These are phyloP conservation scores for Sphaerodactylus townsendi DNA, from an alignment of 2,113 vertebrate genomes.

Conservation along the genomic window DNA sequence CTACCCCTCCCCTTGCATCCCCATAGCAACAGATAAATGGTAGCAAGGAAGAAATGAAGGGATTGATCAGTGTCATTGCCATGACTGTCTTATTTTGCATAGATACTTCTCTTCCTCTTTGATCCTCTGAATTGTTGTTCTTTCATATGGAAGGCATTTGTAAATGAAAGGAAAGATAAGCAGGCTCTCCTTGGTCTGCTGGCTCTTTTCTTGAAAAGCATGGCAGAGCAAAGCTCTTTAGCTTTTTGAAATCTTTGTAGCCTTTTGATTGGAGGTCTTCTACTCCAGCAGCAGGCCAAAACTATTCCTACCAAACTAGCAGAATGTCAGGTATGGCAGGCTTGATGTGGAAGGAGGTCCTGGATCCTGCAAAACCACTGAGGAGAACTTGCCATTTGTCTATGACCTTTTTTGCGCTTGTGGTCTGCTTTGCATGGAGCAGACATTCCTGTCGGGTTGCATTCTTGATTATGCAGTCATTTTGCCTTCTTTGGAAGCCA, in stretches of 20 bases:
- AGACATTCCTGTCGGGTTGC: no score
- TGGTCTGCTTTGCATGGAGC: no score
- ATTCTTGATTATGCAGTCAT: no score
- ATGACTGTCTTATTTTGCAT: not conserved
- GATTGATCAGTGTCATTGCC: constrained; percentile 10
- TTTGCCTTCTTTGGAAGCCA: no score
- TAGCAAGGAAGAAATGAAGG: constrained; percentile 40
- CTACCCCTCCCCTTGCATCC: constrained; percentile 41
- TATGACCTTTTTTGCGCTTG: no score
- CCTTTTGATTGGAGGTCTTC: not conserved
- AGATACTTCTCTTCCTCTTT: constrained; percentile 18
- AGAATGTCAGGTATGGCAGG: no score
- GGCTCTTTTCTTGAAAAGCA: not conserved
- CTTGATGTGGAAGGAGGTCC: no score
- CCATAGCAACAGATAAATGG: constrained; percentile 64
- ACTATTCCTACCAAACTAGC: not conserved
- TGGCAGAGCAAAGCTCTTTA: not conserved
- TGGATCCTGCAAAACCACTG: no score
- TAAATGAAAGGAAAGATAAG: constrained; percentile 10
- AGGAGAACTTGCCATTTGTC: no score
- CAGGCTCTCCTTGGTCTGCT: constrained; percentile 21
- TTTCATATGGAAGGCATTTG: constrained; percentile 7
- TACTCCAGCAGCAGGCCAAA: not conserved
- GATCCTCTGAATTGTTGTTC: not conserved
- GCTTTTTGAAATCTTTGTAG: fast-evolving